These are phyloP conservation scores for Xyliphius kryptos DNA, from an alignment of 2,113 vertebrate genomes.

Conservation along the genomic window DNA sequence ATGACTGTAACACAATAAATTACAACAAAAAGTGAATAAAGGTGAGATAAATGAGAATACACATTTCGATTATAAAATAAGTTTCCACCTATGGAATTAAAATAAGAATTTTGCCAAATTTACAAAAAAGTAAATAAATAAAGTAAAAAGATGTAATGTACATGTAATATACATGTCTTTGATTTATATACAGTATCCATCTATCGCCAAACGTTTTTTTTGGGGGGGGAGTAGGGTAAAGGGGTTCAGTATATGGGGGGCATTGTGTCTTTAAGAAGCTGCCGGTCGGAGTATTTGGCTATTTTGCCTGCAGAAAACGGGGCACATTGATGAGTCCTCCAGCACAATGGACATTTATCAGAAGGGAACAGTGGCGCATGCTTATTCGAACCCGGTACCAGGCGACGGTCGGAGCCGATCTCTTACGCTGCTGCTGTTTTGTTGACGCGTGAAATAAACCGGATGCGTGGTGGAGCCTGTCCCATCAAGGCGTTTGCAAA, in stretches of 20 bases:
- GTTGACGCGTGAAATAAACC: slow-evolving; percentile 51
- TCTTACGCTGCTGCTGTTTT: neutral
- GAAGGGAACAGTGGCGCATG: slow-evolving; percentile 76
- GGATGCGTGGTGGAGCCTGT: slow-evolving; percentile 60
- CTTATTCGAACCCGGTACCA: slow-evolving; percentile 99
- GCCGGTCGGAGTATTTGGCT: slow-evolving; percentile 63
- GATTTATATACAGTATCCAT: too few species aligned
- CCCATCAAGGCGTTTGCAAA: slow-evolving; percentile 42
- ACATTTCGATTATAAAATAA: too few species aligned
- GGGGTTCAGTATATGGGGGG: slow-evolving; percentile 64
- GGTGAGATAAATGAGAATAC: too few species aligned
- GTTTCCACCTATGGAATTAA: too few species aligned
- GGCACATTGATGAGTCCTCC: slow-evolving; percentile 97
- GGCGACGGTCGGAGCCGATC: slow-evolving; percentile 76
- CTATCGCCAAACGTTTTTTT: too few species aligned
- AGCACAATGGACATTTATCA: slow-evolving; percentile 99
- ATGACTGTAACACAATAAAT: too few species aligned
- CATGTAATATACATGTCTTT: too few species aligned
- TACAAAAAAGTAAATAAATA: too few species aligned
- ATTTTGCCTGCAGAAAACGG: slow-evolving; percentile 86
- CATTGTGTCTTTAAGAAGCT: slow-evolving; percentile 98
- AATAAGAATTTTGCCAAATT: too few species aligned
- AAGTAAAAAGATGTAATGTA: too few species aligned
- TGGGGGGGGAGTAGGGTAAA: slow-evolving; percentile 11
- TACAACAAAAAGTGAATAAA: too few species aligned